phyloP scores from a whole-genome alignment of 2,113 vertebrate species.

The Miniopterus natalensis region DNA sequence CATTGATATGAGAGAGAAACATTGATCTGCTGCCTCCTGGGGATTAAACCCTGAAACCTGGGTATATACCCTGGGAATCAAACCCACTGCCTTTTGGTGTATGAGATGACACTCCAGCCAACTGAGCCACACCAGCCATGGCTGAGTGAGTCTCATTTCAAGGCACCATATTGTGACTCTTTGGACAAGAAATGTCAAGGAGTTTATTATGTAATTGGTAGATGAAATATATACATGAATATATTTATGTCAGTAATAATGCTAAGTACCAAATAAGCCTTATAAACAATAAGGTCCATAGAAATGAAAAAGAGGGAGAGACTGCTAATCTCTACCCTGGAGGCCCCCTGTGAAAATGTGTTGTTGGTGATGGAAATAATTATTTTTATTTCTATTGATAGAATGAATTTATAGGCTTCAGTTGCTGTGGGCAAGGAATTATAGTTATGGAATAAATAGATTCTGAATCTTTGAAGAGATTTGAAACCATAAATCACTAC shows the following conservation, averaged over 20 bases:
- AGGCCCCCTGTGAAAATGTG: background rate
- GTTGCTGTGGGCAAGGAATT: background rate
- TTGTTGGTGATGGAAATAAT: constrained; percentile 49
- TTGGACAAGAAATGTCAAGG: constrained; percentile 2
- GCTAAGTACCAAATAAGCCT: constrained; percentile 43
- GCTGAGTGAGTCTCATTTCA: background rate
- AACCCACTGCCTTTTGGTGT: background rate
- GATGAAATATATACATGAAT: background rate
- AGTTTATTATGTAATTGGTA: constrained; percentile 13
- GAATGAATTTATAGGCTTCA: constrained; percentile 43
- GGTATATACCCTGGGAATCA: background rate
- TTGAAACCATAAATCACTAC: constrained; percentile 30
- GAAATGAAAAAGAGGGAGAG: background rate
- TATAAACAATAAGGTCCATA: background rate
- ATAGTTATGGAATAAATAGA: constrained; percentile 28
- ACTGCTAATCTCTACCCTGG: constrained; percentile 19
- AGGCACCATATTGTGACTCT: background rate
- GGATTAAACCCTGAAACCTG: background rate
- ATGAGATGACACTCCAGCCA: background rate
- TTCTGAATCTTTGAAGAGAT: constrained; percentile 5
- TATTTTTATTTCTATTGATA: constrained; percentile 53
- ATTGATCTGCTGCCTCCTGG: background rate
- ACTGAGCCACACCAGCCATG: background rate
- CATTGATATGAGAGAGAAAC: background rate
- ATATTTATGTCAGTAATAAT: constrained; percentile 28